These are phyloP conservation scores for Epistrophella euchroma DNA, from an alignment of 2,888 invertebrate species.

Conservation along the genomic window DNA sequence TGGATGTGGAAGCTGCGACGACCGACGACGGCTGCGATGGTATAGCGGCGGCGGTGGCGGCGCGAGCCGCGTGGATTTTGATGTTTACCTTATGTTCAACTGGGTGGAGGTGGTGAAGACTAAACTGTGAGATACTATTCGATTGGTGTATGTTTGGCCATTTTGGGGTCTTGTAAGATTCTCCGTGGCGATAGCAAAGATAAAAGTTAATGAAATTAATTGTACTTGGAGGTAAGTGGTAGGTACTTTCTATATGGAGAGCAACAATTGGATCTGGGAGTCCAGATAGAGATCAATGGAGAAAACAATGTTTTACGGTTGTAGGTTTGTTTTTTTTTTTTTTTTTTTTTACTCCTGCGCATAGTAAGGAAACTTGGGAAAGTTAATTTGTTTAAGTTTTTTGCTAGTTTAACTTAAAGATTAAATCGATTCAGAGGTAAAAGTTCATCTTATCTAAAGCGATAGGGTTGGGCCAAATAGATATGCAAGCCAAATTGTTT, in stretches of 20 bases:
- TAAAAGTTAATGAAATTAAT: constrained; percentile 75
- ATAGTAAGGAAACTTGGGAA: constrained; percentile 7
- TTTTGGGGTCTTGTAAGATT: constrained; percentile 69
- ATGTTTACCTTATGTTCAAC: constrained; percentile 49
- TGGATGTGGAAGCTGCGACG: not conserved
- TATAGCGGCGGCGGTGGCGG: not conserved
- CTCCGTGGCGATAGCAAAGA: constrained; percentile 69
- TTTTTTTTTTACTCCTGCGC: not conserved
- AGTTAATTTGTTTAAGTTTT: constrained; percentile 20
- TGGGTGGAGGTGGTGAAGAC: constrained; percentile 42
- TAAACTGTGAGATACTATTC: constrained; percentile 63
- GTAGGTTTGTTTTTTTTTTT: not conserved
- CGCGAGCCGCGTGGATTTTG: constrained; percentile 58
- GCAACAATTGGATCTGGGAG: constrained; percentile 49
- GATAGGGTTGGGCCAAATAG: not conserved
- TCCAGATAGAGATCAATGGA: constrained; percentile 61
- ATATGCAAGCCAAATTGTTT: not conserved
- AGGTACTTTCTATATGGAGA: constrained; percentile 48
- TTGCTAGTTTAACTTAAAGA: not conserved
- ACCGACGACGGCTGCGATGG: too few relatives aligned
- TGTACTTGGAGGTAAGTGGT: constrained; percentile 52
- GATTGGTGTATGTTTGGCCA: constrained; percentile 56
- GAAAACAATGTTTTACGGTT: constrained; percentile 61
- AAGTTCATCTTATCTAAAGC: not conserved
- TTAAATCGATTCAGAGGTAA: not conserved